Evolutionary conservation across 23 tunicate genomes (phyloP).

Genomic region (Styela clava): DNA sequence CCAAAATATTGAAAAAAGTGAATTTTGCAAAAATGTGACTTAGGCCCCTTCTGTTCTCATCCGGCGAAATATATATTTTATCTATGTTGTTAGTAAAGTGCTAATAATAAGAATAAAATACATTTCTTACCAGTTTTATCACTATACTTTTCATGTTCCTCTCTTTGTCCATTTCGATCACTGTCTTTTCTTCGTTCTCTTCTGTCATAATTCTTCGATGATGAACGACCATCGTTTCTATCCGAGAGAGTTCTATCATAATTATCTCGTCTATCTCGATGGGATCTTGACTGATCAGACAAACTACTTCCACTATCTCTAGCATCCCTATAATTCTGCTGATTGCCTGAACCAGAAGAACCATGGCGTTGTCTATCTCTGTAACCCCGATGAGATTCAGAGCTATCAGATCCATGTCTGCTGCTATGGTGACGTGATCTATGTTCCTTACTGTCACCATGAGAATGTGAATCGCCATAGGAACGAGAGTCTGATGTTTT

Average conservation of each 20-base stretch:
- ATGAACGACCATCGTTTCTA: not conserved
- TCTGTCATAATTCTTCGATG: conserved; percentile 17
- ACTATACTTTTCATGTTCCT: not conserved
- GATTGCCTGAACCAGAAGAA: not conserved
- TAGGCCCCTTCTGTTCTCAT: too few species aligned
- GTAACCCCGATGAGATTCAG: not conserved
- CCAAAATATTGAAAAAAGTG: too few species aligned
- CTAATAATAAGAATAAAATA: too few species aligned
- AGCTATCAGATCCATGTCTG: conserved; percentile 23
- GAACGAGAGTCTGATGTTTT: not conserved
- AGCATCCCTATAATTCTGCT: not conserved
- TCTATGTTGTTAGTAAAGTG: too few species aligned
- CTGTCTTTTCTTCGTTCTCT: conserved; percentile 9
- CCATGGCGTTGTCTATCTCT: conserved; percentile 6
- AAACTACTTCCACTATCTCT: conserved; percentile 5
- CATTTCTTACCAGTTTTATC: not conserved
- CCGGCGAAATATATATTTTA: too few species aligned
- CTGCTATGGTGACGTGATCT: conserved; percentile 11
- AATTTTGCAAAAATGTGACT: too few species aligned
- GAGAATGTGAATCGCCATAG: not conserved
- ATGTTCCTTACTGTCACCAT: conserved; percentile 1
- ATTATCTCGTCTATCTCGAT: conserved; percentile 11
- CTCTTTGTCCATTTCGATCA: conserved; percentile 6
- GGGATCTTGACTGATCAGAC: not conserved
- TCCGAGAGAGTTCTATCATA: not conserved